Percentiles rank a stretch among this genome's conserved stretches.
Evolutionary conservation across 2,888 invertebrate species (phyloP).

Genomic region (Steromphala cineraria): DNA sequence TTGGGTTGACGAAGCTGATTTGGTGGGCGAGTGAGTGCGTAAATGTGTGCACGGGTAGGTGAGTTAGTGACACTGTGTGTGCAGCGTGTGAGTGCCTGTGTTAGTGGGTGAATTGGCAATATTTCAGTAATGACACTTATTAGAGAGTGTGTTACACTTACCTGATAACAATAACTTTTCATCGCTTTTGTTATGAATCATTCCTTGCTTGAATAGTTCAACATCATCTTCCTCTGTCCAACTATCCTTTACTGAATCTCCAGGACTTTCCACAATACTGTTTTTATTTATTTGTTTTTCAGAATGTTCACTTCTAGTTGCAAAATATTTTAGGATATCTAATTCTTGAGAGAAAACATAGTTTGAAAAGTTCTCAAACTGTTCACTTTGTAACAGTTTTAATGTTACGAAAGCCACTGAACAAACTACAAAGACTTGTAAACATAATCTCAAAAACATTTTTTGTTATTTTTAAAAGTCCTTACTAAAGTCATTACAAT

Average conservation of each 20-base stretch:
- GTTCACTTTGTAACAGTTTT: background rate
- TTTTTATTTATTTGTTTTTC: background rate
- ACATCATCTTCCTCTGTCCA: background rate
- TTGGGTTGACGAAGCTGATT: no score
- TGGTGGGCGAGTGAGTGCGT: no score
- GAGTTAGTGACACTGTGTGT: no score
- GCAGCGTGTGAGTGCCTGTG: no score
- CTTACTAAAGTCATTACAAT: no score
- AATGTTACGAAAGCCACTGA: background rate
- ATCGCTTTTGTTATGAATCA: conserved; percentile 56
- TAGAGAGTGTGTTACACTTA: background rate
- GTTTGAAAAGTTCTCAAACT: background rate
- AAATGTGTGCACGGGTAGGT: no score
- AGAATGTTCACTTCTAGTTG: background rate
- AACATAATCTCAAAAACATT: background rate
- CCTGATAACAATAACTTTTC: conserved; percentile 81
- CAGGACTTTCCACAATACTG: background rate
- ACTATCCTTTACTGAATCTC: background rate
- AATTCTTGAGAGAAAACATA: background rate
- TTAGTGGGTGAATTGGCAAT: no score
- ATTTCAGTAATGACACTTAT: background rate
- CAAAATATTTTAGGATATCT: no score
- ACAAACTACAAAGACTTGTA: background rate
- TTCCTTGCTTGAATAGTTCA: conserved; percentile 50
- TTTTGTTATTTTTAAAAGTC: no score